Evolutionary conservation across 2,113 vertebrate genomes (phyloP).

Genomic region (Mastomys coucha): DNA sequence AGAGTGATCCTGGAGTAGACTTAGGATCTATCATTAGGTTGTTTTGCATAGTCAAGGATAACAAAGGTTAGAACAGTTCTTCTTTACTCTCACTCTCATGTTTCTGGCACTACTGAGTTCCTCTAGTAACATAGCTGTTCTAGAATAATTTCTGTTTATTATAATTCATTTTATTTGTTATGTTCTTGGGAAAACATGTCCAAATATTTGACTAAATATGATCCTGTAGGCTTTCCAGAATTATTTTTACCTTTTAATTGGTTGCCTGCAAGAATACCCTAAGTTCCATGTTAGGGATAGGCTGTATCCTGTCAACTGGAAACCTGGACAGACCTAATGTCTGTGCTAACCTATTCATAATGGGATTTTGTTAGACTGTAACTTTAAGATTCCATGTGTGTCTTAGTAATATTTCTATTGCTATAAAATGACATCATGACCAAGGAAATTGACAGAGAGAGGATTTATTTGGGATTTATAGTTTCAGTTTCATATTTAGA

Average conservation of each 20-base stretch:
- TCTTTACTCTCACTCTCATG: neutral
- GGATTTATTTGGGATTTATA: neutral
- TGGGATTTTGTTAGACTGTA: neutral
- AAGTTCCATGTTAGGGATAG: neutral
- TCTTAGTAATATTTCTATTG: neutral
- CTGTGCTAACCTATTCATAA: neutral
- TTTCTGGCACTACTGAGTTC: neutral
- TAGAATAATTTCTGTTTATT: neutral
- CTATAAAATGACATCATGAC: neutral
- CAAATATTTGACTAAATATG: neutral
- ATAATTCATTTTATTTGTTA: neutral
- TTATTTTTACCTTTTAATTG: neutral
- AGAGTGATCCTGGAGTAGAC: neutral
- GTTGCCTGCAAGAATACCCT: neutral
- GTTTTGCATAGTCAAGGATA: neutral
- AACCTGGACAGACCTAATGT: neutral
- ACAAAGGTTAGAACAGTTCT: neutral
- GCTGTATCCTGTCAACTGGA: neutral
- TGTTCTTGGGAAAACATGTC: neutral
- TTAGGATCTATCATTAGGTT: fast-evolving
- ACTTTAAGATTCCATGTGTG: neutral
- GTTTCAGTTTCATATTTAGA: neutral
- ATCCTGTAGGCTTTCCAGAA: neutral
- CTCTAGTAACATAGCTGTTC: neutral
- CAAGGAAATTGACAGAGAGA: neutral